Base-by-base conservation (phyloP, 2,113 vertebrate species). In the Sebastes fasciatus region DNA sequence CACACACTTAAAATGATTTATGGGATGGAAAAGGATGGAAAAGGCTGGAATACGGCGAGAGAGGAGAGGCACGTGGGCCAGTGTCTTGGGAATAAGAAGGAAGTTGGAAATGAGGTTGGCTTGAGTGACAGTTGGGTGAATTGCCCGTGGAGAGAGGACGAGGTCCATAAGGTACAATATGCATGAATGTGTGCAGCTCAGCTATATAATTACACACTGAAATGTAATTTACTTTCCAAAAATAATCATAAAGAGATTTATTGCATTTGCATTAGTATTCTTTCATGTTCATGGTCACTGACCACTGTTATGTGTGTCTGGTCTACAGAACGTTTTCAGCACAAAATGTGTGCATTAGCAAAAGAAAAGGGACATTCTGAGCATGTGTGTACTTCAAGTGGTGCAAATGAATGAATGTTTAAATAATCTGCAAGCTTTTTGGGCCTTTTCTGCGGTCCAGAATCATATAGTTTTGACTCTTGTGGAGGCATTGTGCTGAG, bases 1-100 rank as follows among this genome's bases (percentile, higher is more conserved):
- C 82, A 66, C 86, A 81, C 85, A 60, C 71, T 85, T 83, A 82
- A 84, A 88, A 88, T 87, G 80, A 93, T 92, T 92, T 87, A 91
- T 91, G 65, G 67, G 8, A 61, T 7, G 67, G 73, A 4, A 34
- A 34, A 34, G 26, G 0, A 79, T 54, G 51, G 69, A 81, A 77
- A 87, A 61, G 54, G 85, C 7, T 49, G 40, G 79, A 67, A 80
- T 19, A 69, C 10, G 63, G 73, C 0, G 16, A 17, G 54, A 49
- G 57, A 13, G 8, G 63, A 77, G 57, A 26, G 21, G 12, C 48
- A 71, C 13, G 19, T 61, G 70, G 79, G 19, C 69, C 16, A 72
- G 26, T n/a, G 69, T 65, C 66, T 65, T 62, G 63, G 83, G 77
- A 86, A 77, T 7, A 60, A 61, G 63, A 73, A 61, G 67, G 45